Base-by-base conservation (phyloP, 2,797 vertebrate genomes). In the Siniperca scherzeri region DNA sequence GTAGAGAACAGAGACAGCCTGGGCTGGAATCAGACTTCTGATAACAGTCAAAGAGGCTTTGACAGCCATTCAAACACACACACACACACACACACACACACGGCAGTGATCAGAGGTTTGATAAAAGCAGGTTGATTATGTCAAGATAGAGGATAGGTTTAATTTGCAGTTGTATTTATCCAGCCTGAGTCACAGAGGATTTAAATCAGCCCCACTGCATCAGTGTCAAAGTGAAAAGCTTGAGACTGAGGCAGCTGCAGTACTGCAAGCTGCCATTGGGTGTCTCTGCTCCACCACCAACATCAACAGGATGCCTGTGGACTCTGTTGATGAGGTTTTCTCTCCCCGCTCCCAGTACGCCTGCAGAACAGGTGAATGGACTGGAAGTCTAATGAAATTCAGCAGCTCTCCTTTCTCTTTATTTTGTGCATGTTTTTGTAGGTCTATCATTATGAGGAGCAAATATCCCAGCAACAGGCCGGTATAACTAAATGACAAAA, bases 271-370 rank as follows among this genome's bases (percentile, higher is more conserved):
- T 81, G 55, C 91, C 95, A 88, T 84, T 70, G 56, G 92, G 92
- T 93, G 95, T 93, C 95, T 81, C 95, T 95, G 89, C 92, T 93
- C 81, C 87, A 93, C 92, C 91, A 93, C 65, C 84, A 91, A 94
- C 92, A 72, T 82, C 77, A 48, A 27, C 36, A 70, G 48, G 14
- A 50, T 22, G 16, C 40, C 19, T 22, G 53, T 40, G 48, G 53
- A 59, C 64, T 27, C 16, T 30, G 67, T 13, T 70, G 79, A 72
- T 70, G 77, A 74, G 33, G 65, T 80, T 84, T 77, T 82, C 59
- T 78, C 50, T 78, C 30, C 12, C n/a, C 25, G 6, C 44, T 70
- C 65, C 38, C 67, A 36, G 48, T 16, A 5, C 9, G 16, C 7
- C 82, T 33, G 48, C 69, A 64, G 83, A 84, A 78, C 84, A 87